Conservation (phyloP, 1,140 invertebrate species). For the Dendroctonus ponderosae region DNA sequence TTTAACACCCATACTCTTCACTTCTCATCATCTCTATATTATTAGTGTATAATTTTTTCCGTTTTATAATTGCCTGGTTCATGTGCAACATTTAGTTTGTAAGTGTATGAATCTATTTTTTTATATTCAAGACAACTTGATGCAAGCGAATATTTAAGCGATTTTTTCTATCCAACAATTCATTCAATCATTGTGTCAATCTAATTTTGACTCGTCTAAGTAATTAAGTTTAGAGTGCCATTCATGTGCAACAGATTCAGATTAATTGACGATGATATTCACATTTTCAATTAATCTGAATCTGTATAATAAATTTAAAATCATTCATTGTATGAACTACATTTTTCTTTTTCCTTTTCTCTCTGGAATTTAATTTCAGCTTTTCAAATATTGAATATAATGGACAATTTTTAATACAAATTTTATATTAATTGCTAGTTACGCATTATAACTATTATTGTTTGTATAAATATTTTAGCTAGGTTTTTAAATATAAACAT, state of each 20-base stretch:
- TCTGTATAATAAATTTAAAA: too few relatives aligned
- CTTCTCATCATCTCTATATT: slow-evolving; percentile 30
- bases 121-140: background rate
- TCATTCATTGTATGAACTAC: background rate
- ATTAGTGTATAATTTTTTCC: slow-evolving; percentile 25
- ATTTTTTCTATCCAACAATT: too few relatives aligned
- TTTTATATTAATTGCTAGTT: slow-evolving; percentile 47
- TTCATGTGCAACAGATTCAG: background rate
- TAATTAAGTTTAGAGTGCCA: slow-evolving; percentile 17
- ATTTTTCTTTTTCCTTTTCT: slow-evolving; percentile 1
- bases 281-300: too few relatives aligned
- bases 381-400: slow-evolving; percentile 44
- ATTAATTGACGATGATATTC: too few relatives aligned
- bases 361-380: slow-evolving; percentile 38
- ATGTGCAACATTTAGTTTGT: slow-evolving; percentile 46
- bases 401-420: slow-evolving; percentile 44
- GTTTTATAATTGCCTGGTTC: slow-evolving; percentile 35
- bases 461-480: slow-evolving; percentile 52
- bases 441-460: slow-evolving; percentile 43
- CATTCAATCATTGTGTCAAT: too few relatives aligned
- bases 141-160: too few relatives aligned
- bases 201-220: too few relatives aligned
- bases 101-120: slow-evolving; percentile 32
- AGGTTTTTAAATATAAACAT: slow-evolving; percentile 50
- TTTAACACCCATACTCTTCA: slow-evolving; percentile 18